Conservation (phyloP, 2,888 invertebrate genomes). For the Leptopterna dolabrata region DNA sequence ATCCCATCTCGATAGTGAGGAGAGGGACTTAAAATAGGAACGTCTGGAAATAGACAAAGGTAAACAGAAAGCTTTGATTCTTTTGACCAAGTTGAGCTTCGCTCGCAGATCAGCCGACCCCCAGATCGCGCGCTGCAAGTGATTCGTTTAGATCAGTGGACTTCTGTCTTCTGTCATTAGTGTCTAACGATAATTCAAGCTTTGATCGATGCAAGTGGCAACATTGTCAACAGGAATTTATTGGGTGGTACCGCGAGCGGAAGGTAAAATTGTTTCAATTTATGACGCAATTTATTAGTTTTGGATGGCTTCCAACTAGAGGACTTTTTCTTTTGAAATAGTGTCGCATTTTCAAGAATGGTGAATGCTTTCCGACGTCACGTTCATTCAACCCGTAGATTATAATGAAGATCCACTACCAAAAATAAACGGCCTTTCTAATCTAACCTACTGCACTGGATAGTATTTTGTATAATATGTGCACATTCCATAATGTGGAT, state of each 20-base stretch:
- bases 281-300: neutral
- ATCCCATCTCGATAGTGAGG: neutral
- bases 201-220: neutral
- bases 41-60: conserved; percentile 48
- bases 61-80: conserved; percentile 36
- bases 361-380: too few relatives aligned
- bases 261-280: neutral
- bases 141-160: neutral
- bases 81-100: conserved; percentile 13
- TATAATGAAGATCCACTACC: too few relatives aligned
- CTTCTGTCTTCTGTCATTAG: neutral
- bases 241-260: neutral
- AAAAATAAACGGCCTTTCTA: too few relatives aligned
- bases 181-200: neutral
- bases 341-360: neutral
- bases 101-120: neutral
- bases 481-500: too few relatives aligned
- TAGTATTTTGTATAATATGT: too few relatives aligned
- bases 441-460: too few relatives aligned
- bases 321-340: neutral
- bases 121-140: neutral
- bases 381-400: too few relatives aligned
- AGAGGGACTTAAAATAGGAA: conserved; percentile 33
- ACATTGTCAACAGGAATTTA: neutral
- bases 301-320: neutral